Evolutionary conservation across 2,113 vertebrate genomes (phyloP).

Genomic region (Chionodraco myersi): DNA sequence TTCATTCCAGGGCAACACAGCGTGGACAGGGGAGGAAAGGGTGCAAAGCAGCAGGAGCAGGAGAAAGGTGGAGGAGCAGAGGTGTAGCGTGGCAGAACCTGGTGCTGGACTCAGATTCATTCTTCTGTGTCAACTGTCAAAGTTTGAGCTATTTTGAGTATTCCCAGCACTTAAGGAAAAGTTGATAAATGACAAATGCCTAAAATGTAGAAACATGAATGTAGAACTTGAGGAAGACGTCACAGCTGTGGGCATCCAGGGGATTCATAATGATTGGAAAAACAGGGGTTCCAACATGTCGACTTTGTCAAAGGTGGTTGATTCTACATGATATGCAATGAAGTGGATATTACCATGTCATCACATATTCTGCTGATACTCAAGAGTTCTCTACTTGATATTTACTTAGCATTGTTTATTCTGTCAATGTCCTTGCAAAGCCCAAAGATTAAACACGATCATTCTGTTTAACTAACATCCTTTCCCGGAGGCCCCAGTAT

Average conservation of each 20-base stretch:
- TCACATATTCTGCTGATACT: background rate
- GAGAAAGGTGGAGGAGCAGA: slow-evolving; percentile 33
- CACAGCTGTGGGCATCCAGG: slow-evolving; percentile 1
- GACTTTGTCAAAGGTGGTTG: background rate
- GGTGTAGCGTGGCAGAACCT: slow-evolving; percentile 57
- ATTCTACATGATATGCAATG: background rate
- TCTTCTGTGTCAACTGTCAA: background rate
- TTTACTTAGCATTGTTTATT: slow-evolving; percentile 11
- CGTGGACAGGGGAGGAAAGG: slow-evolving; percentile 35
- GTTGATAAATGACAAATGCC: background rate
- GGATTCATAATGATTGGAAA: background rate
- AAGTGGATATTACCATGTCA: background rate
- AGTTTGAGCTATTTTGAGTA: background rate
- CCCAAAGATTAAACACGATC: slow-evolving; percentile 4
- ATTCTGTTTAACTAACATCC: background rate
- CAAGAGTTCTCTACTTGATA: background rate
- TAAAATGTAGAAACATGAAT: background rate
- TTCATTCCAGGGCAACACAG: slow-evolving; percentile 61
- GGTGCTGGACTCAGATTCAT: slow-evolving; percentile 1
- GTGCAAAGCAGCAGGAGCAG: slow-evolving; percentile 57
- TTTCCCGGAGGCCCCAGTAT: background rate
- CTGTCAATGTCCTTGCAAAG: background rate
- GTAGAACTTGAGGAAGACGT: background rate
- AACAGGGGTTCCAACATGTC: background rate
- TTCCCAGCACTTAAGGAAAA: background rate